phyloP scores from a whole-genome alignment of 2,113 vertebrate species.

The Rhipidura dahli region DNA sequence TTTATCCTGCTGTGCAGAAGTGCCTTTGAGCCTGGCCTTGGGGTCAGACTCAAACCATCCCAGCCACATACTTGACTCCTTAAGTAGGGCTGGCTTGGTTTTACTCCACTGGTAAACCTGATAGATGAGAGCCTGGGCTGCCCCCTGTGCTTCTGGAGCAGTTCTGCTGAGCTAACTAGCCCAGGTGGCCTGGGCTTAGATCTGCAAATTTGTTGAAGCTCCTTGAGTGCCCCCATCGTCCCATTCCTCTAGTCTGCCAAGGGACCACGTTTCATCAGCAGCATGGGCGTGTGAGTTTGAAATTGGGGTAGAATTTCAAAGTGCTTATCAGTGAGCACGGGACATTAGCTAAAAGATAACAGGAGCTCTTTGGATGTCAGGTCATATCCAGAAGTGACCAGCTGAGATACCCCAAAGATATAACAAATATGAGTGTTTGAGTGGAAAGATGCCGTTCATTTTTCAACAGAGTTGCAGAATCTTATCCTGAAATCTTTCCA shows the following conservation, averaged over 20 bases:
- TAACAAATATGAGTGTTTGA: neutral
- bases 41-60: neutral
- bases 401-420: neutral
- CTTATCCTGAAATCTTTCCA: neutral
- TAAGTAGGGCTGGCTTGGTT: neutral
- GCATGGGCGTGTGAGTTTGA: neutral
- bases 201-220: neutral
- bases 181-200: neutral
- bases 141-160: neutral
- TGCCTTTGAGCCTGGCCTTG: neutral
- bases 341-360: neutral
- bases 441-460: neutral
- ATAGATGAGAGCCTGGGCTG: neutral
- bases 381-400: neutral
- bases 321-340: fast-evolving
- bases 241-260: neutral
- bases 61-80: neutral
- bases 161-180: neutral
- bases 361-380: neutral
- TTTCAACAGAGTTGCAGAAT: neutral
- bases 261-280: neutral
- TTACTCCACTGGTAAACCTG: neutral
- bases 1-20: neutral
- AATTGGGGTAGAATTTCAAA: neutral
- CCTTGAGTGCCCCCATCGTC: fast-evolving